These are phyloP conservation scores for Drosophila nannoptera DNA, from an alignment of 1,140 invertebrate species.

Conservation along the genomic window DNA sequence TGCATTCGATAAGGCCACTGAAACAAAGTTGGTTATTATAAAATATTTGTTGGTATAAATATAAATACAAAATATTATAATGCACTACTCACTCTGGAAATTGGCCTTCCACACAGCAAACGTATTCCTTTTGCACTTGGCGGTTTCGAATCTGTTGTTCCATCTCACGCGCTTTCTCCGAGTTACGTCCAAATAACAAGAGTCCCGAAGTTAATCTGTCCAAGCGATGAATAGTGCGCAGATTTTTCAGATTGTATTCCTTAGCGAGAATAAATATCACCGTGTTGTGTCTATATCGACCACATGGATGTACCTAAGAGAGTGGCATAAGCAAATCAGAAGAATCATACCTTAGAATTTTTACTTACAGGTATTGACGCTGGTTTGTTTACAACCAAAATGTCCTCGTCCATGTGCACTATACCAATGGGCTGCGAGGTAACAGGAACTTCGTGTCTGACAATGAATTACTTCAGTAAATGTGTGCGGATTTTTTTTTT, in stretches of 20 bases:
- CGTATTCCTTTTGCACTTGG: constrained; percentile 96
- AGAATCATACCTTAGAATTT: constrained; percentile 49
- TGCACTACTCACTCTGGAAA: constrained; percentile 92
- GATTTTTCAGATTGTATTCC: constrained; percentile 95
- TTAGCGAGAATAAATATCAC: constrained; percentile 97
- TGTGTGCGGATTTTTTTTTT: no score
- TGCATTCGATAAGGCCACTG: constrained; percentile 85
- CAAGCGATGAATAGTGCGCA: constrained; percentile 93
- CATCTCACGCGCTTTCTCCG: constrained; percentile 94
- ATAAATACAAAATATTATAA: not conserved
- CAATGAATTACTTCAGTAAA: no score
- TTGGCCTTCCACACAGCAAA: constrained; percentile 96
- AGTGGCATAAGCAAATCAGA: no score
- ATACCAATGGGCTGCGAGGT: constrained; percentile 95
- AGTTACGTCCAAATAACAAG: constrained; percentile 94
- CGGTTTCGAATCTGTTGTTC: constrained; percentile 95
- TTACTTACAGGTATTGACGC: constrained; percentile 96
- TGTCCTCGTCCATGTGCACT: constrained; percentile 97
- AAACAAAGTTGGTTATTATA: constrained; percentile 7
- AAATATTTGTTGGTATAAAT: not conserved
- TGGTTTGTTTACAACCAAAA: constrained; percentile 99
- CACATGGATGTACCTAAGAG: constrained; percentile 95
- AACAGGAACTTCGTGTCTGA: constrained; percentile 98
- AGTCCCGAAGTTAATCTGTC: constrained; percentile 97
- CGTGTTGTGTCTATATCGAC: constrained; percentile 96